A percentile compares a stretch with the other conserved stretches of the same genome.
These are phyloP conservation scores for Chironex yamaguchii DNA, from an alignment of 30 jellyfish, hydroid and myxozoan species.

Conservation along the genomic window DNA sequence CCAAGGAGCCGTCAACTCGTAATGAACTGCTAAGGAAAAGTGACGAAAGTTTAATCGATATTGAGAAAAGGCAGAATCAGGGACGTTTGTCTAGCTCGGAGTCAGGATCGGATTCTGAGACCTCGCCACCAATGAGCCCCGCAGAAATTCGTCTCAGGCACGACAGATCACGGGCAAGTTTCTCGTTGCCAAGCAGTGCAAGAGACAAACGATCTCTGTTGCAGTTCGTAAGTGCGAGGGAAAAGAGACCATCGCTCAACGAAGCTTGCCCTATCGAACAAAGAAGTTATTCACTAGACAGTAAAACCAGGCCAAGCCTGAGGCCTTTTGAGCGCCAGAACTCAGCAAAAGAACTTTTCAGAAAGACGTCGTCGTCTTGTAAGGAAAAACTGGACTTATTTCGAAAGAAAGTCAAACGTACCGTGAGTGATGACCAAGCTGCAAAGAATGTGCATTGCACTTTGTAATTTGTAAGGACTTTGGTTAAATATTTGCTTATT, in stretches of 20 bases:
- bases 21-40: conserved; percentile 48
- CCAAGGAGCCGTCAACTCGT: conserved; percentile 10
- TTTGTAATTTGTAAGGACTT: neutral
- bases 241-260: neutral
- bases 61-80: conserved; percentile 20
- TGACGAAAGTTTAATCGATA: conserved; percentile 60
- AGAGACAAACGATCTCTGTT: neutral
- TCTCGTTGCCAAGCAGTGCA: neutral
- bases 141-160: neutral
- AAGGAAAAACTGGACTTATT: conserved; percentile 45
- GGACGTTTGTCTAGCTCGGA: conserved; percentile 36
- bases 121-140: conserved; percentile 56
- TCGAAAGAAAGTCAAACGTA: neutral
- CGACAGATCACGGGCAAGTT: neutral
- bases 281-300: neutral
- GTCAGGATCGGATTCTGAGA: conserved; percentile 64
- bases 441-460: neutral
- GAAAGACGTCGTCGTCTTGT: conserved; percentile 75
- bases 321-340: conserved; percentile 60
- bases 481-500: too few species aligned
- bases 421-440: neutral
- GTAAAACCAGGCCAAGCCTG: too few species aligned
- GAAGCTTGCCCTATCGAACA: neutral
- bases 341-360: conserved; percentile 69
- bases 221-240: neutral